Base-by-base conservation (phyloP, 2,888 invertebrate species). In the Didymodactylos carnosus region DNA sequence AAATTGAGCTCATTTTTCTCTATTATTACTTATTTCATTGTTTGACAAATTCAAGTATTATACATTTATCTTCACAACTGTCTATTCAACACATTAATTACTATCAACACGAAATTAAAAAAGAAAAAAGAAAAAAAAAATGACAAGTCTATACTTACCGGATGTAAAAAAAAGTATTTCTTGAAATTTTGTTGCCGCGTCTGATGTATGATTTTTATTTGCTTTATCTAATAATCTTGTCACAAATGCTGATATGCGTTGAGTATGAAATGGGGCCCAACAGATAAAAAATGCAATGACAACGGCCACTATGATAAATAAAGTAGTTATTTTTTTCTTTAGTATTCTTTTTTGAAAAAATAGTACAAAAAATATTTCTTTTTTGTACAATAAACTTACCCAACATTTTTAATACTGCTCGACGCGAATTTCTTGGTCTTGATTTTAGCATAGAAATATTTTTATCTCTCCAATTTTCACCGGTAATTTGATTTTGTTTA, bases 251-350 rank as follows among this genome's bases (percentile, higher is more conserved):
- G 92, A 88, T 73, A 94, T 86, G 72, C 94, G 86, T 83, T 94
- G 94, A 16, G 91, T 89, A 84, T 94, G 93, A 83, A 93, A 94
- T 2, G 94, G 94, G 0, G 92, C 91, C 79, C 91, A 90, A 75
- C 93, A 93, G 5, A 94, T 89, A 75, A 91, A 91, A 83, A 92
- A 92, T 87, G 92, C 91, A 11, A 93, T 86, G 73, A 94, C 94
- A 29, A 94, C 94, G 4, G 91, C 91, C 78, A 91, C 94, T 94
- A 86, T 19, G 86, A 85, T 39, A 75, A 75, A 75, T 35, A 69
- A 51, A 69, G 25, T 40, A 41, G 29, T n/a, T n/a, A n/a, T n/a
- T n/a, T n/a, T n/a, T n/a, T n/a, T n/a, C n/a, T n/a, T n/a, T n/a
- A n/a, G n/a, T n/a, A n/a, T 35, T 35, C n/a, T 8, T 35, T 35